phyloP scores from a whole-genome alignment of 2,113 vertebrate genomes.

The Chaetorhynchus papuensis region DNA sequence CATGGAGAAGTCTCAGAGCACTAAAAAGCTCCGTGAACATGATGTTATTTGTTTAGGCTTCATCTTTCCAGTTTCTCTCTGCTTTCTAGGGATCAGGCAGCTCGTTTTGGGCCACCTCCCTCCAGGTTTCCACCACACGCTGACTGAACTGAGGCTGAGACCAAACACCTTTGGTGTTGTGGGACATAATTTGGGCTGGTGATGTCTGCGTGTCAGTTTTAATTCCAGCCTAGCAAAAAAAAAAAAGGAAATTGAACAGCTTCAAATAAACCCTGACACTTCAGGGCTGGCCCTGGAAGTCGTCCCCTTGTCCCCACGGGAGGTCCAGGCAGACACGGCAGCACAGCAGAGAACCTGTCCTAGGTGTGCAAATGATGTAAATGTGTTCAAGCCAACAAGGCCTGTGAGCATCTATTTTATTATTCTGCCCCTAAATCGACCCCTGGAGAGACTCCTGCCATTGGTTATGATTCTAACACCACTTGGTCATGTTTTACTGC shows the following conservation, averaged over 20 bases:
- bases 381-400: neutral
- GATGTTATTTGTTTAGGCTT: neutral
- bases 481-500: constrained; percentile 80
- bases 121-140: neutral
- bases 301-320: neutral
- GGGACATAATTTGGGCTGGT: neutral
- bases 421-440: constrained; percentile 87
- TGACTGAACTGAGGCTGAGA: neutral
- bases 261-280: neutral
- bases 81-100: neutral
- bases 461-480: constrained; percentile 80
- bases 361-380: neutral
- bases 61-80: neutral
- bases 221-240: neutral
- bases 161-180: neutral
- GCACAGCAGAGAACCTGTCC: neutral
- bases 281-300: neutral
- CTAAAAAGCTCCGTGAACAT: neutral
- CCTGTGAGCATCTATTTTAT: constrained; percentile 71
- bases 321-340: neutral
- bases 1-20: neutral
- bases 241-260: neutral
- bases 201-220: neutral
- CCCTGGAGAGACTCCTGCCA: constrained; percentile 80
- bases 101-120: neutral